Percentiles rank a stretch among this genome's conserved stretches.
Evolutionary conservation across 2,113 vertebrate species (phyloP).

Genomic region (Arenaria interpres): DNA sequence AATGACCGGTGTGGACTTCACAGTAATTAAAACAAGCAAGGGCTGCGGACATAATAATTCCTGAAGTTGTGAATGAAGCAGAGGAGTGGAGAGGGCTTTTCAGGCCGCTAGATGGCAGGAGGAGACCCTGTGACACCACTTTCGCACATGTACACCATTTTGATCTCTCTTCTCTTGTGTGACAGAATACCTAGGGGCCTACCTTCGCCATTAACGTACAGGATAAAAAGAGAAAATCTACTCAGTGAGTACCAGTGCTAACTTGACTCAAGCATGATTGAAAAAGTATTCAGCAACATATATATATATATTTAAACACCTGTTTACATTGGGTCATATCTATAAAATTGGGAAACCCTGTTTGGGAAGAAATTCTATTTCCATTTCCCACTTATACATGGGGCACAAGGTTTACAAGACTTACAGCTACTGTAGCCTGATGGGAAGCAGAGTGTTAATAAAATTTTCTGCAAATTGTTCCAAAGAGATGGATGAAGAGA

Average conservation of each 20-base stretch:
- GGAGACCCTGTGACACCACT: not conserved
- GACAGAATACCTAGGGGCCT: not conserved
- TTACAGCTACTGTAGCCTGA: not conserved
- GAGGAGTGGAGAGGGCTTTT: not conserved
- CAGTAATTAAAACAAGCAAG: not conserved
- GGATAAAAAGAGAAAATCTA: not conserved
- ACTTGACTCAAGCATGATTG: not conserved
- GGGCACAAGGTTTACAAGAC: not conserved
- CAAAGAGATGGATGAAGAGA: not conserved
- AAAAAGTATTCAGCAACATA: not conserved
- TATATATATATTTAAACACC: not conserved
- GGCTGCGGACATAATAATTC: accelerated
- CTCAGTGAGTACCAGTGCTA: not conserved
- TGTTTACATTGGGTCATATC: not conserved
- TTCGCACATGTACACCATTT: not conserved
- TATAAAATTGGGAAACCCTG: not conserved
- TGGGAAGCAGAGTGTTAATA: not conserved
- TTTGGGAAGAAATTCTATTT: not conserved
- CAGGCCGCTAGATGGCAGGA: conserved; percentile 16
- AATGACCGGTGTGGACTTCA: not conserved
- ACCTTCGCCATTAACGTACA: not conserved
- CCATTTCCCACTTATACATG: not conserved
- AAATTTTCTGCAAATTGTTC: not conserved
- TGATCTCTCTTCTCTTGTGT: not conserved
- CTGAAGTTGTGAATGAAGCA: not conserved